phyloP scores from a whole-genome alignment of 92 coral and sea anemone species.

The Epizoanthus illoricatus region DNA sequence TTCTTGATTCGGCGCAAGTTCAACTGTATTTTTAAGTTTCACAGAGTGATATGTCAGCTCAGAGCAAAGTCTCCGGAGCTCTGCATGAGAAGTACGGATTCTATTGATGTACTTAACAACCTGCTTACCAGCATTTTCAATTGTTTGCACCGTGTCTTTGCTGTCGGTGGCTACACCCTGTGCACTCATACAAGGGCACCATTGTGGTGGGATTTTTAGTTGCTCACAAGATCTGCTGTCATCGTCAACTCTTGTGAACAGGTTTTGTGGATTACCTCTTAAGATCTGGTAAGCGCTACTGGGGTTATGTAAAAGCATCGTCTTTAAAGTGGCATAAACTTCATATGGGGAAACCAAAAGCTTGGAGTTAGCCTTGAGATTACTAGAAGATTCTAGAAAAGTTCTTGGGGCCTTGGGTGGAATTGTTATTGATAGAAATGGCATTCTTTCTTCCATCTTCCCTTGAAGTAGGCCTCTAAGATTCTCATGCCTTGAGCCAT shows the following conservation, averaged over 20 bases:
- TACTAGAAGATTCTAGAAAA: conserved; percentile 37
- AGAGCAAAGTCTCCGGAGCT: conserved; percentile 34
- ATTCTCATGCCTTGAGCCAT: conserved; percentile 60
- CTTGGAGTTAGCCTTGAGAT: conserved; percentile 59
- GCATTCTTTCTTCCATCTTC: conserved; percentile 82
- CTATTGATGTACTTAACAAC: conserved; percentile 39
- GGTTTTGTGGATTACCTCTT: conserved; percentile 11
- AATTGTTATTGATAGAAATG: conserved; percentile 68
- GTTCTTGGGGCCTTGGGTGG: conserved; percentile 63
- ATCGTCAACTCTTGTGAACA: conserved; percentile 35
- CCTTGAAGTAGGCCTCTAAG: conserved; percentile 73
- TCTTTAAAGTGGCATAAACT: conserved; percentile 71
- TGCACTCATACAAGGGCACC: conserved; percentile 64
- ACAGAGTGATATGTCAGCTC: conserved; percentile 35
- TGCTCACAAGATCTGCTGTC: conserved; percentile 50
- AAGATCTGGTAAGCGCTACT: not conserved
- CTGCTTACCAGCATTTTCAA: conserved; percentile 38
- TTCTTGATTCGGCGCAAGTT: conserved; percentile 49
- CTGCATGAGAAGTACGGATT: conserved; percentile 14
- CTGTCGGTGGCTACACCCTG: not conserved
- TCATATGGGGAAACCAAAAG: conserved; percentile 66
- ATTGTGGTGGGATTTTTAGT: conserved; percentile 58
- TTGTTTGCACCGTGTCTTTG: not conserved
- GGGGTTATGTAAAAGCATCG: conserved; percentile 40
- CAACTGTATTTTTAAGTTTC: conserved; percentile 41